Percentiles rank a stretch among this genome's conserved stretches.
These are phyloP conservation scores for Conops quadrifasciatus DNA, from an alignment of 2,888 invertebrate genomes.

Conservation along the genomic window DNA sequence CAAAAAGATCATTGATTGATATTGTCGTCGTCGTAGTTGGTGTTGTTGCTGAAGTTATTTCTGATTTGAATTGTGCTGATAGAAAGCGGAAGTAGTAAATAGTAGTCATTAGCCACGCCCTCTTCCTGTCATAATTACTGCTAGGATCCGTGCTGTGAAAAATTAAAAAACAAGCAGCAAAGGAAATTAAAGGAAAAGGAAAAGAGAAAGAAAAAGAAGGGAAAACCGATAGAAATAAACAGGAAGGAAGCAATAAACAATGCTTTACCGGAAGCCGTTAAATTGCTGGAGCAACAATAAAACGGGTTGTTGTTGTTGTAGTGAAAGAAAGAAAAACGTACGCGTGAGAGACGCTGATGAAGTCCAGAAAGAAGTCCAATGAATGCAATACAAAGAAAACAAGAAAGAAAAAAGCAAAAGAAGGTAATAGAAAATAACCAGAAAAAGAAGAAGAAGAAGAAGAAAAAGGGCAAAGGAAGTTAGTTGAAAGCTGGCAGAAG, in stretches of 20 bases:
- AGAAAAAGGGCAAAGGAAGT: too few relatives aligned
- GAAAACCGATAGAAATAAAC: neutral
- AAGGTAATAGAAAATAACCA: too few relatives aligned
- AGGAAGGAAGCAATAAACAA: neutral
- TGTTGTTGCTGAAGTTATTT: too few relatives aligned
- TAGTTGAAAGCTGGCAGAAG: too few relatives aligned
- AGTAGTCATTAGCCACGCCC: conserved; percentile 1
- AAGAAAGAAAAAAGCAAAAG: conserved; percentile 38
- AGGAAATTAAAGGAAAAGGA: neutral
- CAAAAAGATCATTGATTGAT: too few relatives aligned
- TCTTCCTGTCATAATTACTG: too few relatives aligned
- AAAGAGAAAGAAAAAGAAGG: neutral
- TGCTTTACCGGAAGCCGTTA: neutral
- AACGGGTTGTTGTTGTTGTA: too few relatives aligned
- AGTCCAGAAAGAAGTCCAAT: neutral
- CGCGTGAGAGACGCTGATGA: neutral
- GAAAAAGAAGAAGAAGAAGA: too few relatives aligned
- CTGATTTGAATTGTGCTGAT: conserved; percentile 25
- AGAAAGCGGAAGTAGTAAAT: conserved; percentile 25
- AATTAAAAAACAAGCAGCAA: conserved; percentile 1
- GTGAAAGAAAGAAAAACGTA: too few relatives aligned
- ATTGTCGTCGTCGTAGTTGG: too few relatives aligned
- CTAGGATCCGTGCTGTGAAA: too few relatives aligned
- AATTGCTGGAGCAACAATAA: neutral
- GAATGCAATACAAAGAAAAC: neutral